A percentile compares a stretch with the other conserved stretches of the same genome.
Evolutionary conservation across 2,797 vertebrate species (phyloP).

Genomic region (Dendrocincla tyrannina): DNA sequence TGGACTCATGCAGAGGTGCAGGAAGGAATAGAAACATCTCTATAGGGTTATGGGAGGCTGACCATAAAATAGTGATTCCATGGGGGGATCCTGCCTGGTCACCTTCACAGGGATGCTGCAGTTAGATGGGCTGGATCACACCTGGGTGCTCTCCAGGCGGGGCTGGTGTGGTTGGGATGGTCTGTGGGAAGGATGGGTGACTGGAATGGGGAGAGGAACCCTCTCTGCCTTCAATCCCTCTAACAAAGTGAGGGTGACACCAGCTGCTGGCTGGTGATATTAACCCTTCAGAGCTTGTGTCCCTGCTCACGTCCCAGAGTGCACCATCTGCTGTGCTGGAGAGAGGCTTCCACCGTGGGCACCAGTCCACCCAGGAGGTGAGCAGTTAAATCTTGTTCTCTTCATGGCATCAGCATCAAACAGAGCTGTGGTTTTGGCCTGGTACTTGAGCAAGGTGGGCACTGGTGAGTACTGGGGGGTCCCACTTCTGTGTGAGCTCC

Average conservation of each 20-base stretch:
- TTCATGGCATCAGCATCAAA: neutral
- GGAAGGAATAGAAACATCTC: neutral
- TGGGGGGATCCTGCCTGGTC: neutral
- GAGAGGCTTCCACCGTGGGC: neutral
- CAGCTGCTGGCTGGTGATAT: neutral
- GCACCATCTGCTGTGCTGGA: neutral
- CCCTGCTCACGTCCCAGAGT: neutral
- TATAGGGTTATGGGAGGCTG: neutral
- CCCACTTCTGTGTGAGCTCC: neutral
- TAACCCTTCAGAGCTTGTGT: neutral
- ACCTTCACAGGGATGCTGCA: neutral
- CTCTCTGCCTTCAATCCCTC: neutral
- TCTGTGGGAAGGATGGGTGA: neutral
- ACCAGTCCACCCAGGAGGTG: neutral
- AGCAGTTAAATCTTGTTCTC: neutral
- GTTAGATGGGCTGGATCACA: neutral
- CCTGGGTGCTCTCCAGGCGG: neutral
- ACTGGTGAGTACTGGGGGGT: fast-evolving
- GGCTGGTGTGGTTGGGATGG: neutral
- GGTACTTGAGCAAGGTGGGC: fast-evolving
- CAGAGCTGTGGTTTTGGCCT: neutral
- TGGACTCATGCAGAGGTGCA: neutral
- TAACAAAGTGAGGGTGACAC: neutral
- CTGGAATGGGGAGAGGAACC: neutral
- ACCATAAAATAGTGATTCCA: neutral